A percentile compares a stretch with the other conserved stretches of the same genome.
Evolutionary conservation across 2,888 invertebrate genomes (phyloP).

Genomic region (Lingula anatina): DNA sequence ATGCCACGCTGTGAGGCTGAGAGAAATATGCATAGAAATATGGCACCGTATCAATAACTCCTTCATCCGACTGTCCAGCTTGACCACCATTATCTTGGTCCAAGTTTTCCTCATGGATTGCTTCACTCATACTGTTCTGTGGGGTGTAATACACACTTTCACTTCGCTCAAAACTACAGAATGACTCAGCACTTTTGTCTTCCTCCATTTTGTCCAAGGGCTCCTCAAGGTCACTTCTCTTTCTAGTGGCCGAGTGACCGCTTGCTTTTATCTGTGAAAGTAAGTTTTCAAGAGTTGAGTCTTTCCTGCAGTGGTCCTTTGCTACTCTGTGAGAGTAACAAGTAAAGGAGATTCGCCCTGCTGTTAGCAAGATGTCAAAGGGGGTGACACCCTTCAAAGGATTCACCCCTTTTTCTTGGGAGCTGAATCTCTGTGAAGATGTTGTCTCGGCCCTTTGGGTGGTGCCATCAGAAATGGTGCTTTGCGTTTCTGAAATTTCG

Average conservation of each 20-base stretch:
- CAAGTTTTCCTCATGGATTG: background rate
- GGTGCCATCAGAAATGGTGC: background rate
- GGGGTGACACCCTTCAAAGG: conserved; percentile 48
- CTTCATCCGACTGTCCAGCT: background rate
- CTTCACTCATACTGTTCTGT: background rate
- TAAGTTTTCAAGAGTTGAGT: background rate
- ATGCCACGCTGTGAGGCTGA: conserved; percentile 59
- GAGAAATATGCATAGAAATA: conserved; percentile 56
- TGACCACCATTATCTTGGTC: no score
- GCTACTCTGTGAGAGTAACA: conserved; percentile 56
- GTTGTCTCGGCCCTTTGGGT: no score
- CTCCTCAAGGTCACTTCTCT: background rate
- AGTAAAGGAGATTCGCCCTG: conserved; percentile 58
- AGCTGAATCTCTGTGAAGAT: background rate
- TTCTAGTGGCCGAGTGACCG: background rate
- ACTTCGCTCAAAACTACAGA: background rate
- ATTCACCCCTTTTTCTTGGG: background rate
- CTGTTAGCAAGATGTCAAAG: conserved; percentile 62
- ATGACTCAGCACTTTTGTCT: background rate
- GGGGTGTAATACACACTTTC: background rate
- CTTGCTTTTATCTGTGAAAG: no score
- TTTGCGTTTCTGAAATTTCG: background rate
- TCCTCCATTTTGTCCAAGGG: background rate
- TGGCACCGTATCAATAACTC: conserved; percentile 47
- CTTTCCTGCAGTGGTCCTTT: no score